phyloP scores from a whole-genome alignment of 2,888 invertebrate species.

The Cheilosia soror region DNA sequence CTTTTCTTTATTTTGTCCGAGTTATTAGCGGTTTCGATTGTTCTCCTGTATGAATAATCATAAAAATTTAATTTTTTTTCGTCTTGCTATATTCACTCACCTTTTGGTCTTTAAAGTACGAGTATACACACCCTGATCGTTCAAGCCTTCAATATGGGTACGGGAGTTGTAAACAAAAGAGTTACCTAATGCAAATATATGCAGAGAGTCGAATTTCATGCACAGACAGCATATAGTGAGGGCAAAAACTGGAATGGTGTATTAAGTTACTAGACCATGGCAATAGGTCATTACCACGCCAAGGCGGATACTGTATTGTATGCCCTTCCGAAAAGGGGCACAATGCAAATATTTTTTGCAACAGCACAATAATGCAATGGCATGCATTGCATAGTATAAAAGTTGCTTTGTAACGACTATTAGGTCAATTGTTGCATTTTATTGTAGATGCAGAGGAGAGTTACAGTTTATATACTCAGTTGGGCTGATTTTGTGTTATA shows the following conservation, averaged over 20 bases:
- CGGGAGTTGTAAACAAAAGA: slow-evolving; percentile 36
- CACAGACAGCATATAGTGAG: slow-evolving; percentile 13
- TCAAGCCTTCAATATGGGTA: slow-evolving; percentile 7
- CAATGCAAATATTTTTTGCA: slow-evolving; percentile 36
- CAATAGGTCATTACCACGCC: slow-evolving; percentile 72
- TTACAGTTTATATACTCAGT: not conserved
- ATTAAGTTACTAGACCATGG: slow-evolving; percentile 70
- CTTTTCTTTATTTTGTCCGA: slow-evolving; percentile 5
- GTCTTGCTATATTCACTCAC: not conserved
- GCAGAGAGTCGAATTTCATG: slow-evolving; percentile 25
- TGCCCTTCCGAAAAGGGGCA: slow-evolving; percentile 38
- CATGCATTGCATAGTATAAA: not conserved
- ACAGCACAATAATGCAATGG: not conserved
- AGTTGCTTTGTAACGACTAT: not conserved
- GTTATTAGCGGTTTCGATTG: slow-evolving; percentile 48
- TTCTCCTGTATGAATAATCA: slow-evolving; percentile 30
- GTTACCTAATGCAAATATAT: slow-evolving; percentile 18
- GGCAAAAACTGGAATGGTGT: slow-evolving; percentile 33
- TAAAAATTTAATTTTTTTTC: slow-evolving; percentile 8
- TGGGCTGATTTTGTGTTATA: not conserved
- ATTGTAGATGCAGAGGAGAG: not conserved
- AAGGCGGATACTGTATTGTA: slow-evolving; percentile 41
- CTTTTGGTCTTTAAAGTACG: not conserved
- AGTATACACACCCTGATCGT: slow-evolving; percentile 27
- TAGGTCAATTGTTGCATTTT: not conserved